These are phyloP conservation scores for Acinonyx jubatus DNA, from an alignment of 2,113 vertebrate species.

Conservation along the genomic window DNA sequence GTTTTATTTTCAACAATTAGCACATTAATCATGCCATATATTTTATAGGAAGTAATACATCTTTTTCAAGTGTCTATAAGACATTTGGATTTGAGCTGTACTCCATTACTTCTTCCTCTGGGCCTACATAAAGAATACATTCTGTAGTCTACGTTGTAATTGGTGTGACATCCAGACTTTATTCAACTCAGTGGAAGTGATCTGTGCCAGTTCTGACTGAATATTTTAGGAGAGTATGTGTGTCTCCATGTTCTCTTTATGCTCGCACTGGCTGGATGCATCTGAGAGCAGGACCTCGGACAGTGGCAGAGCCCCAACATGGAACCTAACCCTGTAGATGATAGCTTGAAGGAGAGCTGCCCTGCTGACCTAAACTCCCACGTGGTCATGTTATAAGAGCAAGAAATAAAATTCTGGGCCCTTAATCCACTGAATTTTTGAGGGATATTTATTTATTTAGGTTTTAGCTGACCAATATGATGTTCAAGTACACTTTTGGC, in stretches of 20 bases:
- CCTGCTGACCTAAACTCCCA: neutral
- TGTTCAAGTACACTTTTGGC: neutral
- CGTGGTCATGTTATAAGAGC: neutral
- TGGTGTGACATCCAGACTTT: neutral
- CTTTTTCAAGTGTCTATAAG: neutral
- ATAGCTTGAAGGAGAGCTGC: neutral
- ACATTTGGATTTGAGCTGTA: neutral
- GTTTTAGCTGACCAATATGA: neutral
- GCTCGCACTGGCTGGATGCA: neutral
- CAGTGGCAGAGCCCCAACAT: fast-evolving
- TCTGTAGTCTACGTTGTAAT: neutral
- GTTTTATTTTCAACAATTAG: slow-evolving; percentile 24
- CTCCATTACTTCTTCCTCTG: neutral
- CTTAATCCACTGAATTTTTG: neutral
- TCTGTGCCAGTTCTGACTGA: neutral
- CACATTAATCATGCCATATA: neutral
- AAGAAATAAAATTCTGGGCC: neutral
- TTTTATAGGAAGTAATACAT: neutral
- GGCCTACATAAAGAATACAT: neutral
- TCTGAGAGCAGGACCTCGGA: neutral
- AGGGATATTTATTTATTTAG: neutral
- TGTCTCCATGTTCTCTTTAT: neutral
- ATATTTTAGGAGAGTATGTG: neutral
- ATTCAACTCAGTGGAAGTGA: neutral
- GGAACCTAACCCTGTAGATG: fast-evolving